Evolutionary conservation across 1,140 invertebrate species (phyloP).

Genomic region (Hirudo medicinalis): DNA sequence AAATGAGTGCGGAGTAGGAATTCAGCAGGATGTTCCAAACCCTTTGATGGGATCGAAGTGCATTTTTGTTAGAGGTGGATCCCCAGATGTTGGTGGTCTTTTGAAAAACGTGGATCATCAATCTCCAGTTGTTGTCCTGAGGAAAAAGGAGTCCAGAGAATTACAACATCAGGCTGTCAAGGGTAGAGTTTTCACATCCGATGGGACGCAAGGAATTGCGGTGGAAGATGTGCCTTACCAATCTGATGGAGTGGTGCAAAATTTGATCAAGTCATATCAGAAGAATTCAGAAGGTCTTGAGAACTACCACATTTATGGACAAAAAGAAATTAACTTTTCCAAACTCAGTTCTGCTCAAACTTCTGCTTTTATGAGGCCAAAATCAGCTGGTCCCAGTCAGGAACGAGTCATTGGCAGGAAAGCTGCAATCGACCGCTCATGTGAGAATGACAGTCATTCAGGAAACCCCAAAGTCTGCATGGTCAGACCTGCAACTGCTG

Average conservation of each 20-base stretch:
- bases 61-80: too few relatives aligned
- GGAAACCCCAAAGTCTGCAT: constrained; percentile 1
- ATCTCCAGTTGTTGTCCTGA: neutral
- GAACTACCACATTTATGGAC: neutral
- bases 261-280: constrained; percentile 10
- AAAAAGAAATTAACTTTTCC: neutral
- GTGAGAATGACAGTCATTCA: neutral
- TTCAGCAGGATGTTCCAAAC: too few relatives aligned
- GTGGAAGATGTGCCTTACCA: constrained; percentile 4
- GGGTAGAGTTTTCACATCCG: neutral
- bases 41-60: too few relatives aligned
- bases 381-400: neutral
- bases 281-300: neutral
- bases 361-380: neutral
- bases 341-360: neutral
- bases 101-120: too few relatives aligned
- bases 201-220: neutral
- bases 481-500: constrained; percentile 8
- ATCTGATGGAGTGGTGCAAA: neutral
- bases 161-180: neutral
- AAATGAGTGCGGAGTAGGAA: too few relatives aligned
- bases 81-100: too few relatives aligned
- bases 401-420: neutral
- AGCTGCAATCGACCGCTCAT: neutral
- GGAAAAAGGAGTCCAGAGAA: neutral